Conservation (phyloP, 2,888 invertebrate genomes). For the Tuberolachnus salignus region DNA sequence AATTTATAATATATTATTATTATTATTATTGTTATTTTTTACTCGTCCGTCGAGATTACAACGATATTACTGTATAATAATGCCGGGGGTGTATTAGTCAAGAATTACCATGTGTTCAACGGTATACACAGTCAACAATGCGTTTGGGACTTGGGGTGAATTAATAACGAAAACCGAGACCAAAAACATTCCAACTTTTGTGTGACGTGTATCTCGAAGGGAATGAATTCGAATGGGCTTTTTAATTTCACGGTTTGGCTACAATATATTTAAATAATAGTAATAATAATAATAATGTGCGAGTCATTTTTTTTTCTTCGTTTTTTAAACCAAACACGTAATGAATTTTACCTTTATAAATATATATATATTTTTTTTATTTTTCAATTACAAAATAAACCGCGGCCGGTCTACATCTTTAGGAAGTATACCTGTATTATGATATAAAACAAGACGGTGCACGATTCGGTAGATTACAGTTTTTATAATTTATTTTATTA, state of each 20-base stretch:
- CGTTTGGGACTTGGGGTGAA: background rate
- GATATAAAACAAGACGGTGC: no score
- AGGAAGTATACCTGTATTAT: no score
- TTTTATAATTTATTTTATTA: no score
- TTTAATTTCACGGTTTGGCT: slow-evolving; percentile 24
- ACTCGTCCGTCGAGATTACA: background rate
- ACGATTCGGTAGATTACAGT: no score
- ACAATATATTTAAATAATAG: slow-evolving; percentile 34
- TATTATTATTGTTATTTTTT: background rate
- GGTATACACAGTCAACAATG: background rate
- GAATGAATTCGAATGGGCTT: slow-evolving; percentile 2
- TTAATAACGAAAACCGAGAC: slow-evolving; percentile 20
- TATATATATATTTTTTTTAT: background rate
- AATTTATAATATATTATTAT: no score
- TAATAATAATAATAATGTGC: background rate
- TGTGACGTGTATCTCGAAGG: background rate
- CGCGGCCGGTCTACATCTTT: no score
- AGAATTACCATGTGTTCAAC: slow-evolving; percentile 2
- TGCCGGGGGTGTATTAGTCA: slow-evolving; percentile 11
- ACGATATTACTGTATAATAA: background rate
- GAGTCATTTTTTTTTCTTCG: background rate
- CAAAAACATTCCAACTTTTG: background rate
- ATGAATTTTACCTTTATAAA: background rate
- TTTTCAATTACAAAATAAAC: background rate
- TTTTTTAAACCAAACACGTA: background rate